phyloP scores from a whole-genome alignment of 2,888 invertebrate genomes.

The Idaea aversata region DNA sequence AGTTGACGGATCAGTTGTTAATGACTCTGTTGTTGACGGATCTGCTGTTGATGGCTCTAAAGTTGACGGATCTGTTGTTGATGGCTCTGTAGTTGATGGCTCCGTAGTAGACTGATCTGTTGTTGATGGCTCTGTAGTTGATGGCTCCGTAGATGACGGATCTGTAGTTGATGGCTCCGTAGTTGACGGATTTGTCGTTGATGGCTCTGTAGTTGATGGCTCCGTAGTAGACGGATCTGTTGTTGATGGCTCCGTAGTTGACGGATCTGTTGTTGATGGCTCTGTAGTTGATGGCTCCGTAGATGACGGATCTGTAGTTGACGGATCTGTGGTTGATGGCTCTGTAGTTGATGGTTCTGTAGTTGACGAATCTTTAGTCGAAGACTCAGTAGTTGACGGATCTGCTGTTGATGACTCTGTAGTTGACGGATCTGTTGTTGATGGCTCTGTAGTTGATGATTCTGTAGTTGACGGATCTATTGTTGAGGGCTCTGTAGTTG shows the following conservation, averaged over 20 bases:
- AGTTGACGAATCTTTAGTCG: background rate
- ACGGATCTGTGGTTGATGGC: background rate
- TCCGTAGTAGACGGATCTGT: background rate
- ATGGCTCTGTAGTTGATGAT: conserved; percentile 4
- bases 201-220: background rate
- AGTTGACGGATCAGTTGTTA: background rate
- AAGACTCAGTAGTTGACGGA: conserved; percentile 1
- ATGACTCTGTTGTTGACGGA: background rate
- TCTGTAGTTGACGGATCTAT: conserved; percentile 3
- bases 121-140: background rate
- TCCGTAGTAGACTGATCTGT: background rate
- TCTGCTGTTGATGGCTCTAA: background rate
- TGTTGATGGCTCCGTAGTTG: background rate
- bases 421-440: conserved; percentile 8
- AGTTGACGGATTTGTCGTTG: background rate
- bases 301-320: background rate
- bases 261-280: background rate
- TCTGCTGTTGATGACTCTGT: conserved; percentile 3
- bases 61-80: background rate
- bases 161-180: background rate
- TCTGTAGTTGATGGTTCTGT: background rate
- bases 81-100: conserved; percentile 2
- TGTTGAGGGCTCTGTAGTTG: background rate
- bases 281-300: background rate
- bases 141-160: background rate